Conservation (phyloP, 2,797 vertebrate species). For the Masticophis lateralis region DNA sequence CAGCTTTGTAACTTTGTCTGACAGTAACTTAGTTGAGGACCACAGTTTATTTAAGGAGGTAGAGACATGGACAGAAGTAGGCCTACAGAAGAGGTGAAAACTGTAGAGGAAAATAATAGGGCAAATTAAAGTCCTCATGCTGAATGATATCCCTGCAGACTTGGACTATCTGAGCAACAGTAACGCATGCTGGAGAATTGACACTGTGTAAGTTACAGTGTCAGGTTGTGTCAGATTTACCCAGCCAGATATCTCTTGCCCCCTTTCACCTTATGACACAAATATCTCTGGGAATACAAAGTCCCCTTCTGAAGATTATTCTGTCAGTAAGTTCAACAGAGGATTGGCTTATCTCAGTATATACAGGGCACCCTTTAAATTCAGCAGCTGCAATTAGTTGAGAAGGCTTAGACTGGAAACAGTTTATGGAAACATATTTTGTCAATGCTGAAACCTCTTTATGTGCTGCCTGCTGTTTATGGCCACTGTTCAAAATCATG, state of each 20-base stretch:
- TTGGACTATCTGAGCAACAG: constrained; percentile 36
- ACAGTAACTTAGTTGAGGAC: constrained; percentile 3
- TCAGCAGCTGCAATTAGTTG: background rate
- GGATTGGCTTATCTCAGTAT: background rate
- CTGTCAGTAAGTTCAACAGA: background rate
- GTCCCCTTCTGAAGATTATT: background rate
- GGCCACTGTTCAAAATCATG: background rate
- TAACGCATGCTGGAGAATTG: constrained; percentile 14
- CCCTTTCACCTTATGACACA: background rate
- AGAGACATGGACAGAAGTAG: background rate
- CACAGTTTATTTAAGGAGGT: constrained; percentile 26
- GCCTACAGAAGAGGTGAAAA: constrained; percentile 47
- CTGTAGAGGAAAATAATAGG: constrained; percentile 36
- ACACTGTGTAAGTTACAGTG: constrained; percentile 13
- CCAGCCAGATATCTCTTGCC: background rate
- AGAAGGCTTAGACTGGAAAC: background rate
- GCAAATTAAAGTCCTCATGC: background rate
- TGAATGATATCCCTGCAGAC: background rate
- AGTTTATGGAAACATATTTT: background rate
- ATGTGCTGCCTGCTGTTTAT: background rate
- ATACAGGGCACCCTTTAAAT: background rate
- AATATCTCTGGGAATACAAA: background rate
- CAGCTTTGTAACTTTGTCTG: constrained; percentile 16
- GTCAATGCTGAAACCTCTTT: background rate
- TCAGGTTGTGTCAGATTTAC: background rate